These are phyloP conservation scores for Melanerpes formicivorus DNA, from an alignment of 2,113 vertebrate genomes.

Conservation along the genomic window DNA sequence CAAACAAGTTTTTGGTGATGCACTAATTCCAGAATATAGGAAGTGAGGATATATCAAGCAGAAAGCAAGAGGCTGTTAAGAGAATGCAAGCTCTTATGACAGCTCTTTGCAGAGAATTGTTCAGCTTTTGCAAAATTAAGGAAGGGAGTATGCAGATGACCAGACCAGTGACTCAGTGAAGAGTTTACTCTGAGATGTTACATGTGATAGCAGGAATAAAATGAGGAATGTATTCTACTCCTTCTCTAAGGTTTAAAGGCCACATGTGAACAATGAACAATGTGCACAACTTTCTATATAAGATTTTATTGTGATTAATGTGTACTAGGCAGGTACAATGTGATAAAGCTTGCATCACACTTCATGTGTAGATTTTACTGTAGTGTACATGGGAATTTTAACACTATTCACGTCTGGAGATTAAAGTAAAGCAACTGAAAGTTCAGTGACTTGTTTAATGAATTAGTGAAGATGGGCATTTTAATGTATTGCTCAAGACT, in stretches of 20 bases:
- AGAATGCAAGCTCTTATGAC: neutral
- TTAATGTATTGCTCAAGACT: slow-evolving; percentile 25
- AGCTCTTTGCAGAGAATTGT: neutral
- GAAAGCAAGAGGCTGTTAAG: neutral
- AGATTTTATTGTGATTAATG: neutral
- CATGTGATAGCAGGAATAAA: neutral
- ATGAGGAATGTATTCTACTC: neutral
- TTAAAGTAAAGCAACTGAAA: slow-evolving; percentile 11
- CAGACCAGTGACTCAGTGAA: neutral
- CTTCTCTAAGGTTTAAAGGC: neutral
- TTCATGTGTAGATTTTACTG: neutral
- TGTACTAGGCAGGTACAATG: neutral
- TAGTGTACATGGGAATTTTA: neutral
- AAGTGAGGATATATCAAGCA: neutral
- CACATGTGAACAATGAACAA: neutral
- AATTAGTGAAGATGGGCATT: slow-evolving; percentile 1
- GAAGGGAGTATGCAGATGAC: neutral
- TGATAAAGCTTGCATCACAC: neutral
- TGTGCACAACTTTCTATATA: neutral
- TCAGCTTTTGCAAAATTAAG: neutral
- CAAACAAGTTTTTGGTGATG: neutral
- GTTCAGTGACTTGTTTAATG: slow-evolving; percentile 6
- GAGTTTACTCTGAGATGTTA: neutral
- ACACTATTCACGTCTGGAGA: neutral
- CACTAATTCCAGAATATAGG: neutral